These are phyloP conservation scores for Yponomeuta plumbellus DNA, from an alignment of 2,888 invertebrate species.

Conservation along the genomic window DNA sequence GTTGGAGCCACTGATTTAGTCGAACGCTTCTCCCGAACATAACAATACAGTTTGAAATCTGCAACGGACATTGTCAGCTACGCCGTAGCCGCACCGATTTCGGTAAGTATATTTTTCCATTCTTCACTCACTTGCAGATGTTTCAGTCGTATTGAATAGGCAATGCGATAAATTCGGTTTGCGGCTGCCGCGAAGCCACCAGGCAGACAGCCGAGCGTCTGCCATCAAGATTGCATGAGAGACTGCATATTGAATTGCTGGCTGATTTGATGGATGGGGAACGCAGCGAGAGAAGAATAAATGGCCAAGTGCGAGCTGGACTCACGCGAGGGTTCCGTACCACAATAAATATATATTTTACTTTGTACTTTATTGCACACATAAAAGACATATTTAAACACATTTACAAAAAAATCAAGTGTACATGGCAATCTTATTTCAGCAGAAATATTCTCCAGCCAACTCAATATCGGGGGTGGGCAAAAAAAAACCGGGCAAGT, in stretches of 20 bases:
- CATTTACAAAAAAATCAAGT: no score
- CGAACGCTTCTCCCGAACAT: neutral
- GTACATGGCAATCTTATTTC: no score
- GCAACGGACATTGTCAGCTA: slow-evolving; percentile 1
- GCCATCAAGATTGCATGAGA: slow-evolving; percentile 15
- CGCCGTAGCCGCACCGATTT: slow-evolving; percentile 18
- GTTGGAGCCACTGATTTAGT: neutral
- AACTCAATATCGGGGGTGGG: no score
- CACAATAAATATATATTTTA: no score
- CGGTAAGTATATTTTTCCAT: slow-evolving; percentile 40
- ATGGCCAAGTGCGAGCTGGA: no score
- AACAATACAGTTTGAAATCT: neutral
- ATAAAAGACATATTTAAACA: no score
- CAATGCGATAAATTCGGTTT: slow-evolving; percentile 73
- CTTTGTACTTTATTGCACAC: no score
- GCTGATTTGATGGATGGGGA: slow-evolving; percentile 16
- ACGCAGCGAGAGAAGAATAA: neutral
- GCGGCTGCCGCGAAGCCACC: slow-evolving; percentile 28
- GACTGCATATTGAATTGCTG: slow-evolving; percentile 9
- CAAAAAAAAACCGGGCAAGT: no score
- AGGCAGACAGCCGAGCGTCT: slow-evolving; percentile 43
- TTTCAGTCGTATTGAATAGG: slow-evolving; percentile 65
- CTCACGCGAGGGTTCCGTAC: no score
- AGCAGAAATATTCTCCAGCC: no score
- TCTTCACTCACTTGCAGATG: slow-evolving; percentile 58